Evolutionary conservation across 2,888 invertebrate genomes (phyloP).

Genomic region (Boloria euphrosyne): DNA sequence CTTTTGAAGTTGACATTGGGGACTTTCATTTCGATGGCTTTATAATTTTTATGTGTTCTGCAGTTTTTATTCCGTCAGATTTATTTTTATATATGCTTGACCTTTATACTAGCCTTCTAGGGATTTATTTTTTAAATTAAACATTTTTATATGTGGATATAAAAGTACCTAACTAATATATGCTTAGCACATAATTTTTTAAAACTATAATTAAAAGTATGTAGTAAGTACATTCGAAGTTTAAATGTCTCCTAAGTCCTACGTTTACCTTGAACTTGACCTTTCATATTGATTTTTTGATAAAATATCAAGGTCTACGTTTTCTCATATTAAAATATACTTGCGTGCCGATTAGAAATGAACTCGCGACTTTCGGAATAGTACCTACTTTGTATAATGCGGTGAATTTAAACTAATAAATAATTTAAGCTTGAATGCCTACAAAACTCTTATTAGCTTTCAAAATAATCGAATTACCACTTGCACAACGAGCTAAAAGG

Average conservation of each 20-base stretch:
- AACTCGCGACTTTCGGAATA: too few relatives aligned
- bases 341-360: too few relatives aligned
- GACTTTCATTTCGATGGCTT: conserved; percentile 17
- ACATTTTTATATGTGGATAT: too few relatives aligned
- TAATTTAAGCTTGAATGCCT: neutral
- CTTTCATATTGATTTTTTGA: too few relatives aligned
- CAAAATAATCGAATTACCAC: conserved; percentile 21
- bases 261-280: too few relatives aligned
- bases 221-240: too few relatives aligned
- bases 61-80: conserved; percentile 6
- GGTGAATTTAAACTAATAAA: too few relatives aligned
- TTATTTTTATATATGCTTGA: neutral
- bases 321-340: too few relatives aligned
- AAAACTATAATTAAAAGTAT: too few relatives aligned
- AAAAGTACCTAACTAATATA: neutral
- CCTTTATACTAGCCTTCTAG: conserved; percentile 1
- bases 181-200: neutral
- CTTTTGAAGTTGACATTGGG: conserved; percentile 17
- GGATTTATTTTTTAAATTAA: neutral
- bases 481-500: conserved; percentile 45
- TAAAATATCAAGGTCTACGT: too few relatives aligned
- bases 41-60: conserved; percentile 7
- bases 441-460: neutral
- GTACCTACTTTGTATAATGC: too few relatives aligned
- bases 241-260: too few relatives aligned